Conservation (phyloP, 1,140 invertebrate genomes). For the Euura saliciscinereae region DNA sequence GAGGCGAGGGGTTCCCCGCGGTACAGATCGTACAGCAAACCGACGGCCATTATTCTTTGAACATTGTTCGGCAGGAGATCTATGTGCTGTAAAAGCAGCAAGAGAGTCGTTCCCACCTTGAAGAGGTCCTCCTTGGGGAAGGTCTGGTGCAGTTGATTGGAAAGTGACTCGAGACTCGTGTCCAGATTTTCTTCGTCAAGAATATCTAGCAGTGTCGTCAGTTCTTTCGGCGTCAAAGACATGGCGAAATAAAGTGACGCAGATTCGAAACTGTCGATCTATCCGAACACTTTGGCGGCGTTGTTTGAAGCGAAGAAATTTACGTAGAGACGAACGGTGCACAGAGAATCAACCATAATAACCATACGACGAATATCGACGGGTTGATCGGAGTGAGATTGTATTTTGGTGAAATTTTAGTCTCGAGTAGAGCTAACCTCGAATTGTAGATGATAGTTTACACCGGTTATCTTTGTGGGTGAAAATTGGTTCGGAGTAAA, state of each 20-base stretch:
- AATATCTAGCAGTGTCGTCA: conserved; percentile 61
- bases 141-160: conserved; percentile 73
- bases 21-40: conserved; percentile 78
- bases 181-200: conserved; percentile 71
- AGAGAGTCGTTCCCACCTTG: conserved; percentile 70
- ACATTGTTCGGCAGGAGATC: conserved; percentile 71
- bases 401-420: too few relatives aligned
- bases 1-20: conserved; percentile 69
- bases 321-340: too few relatives aligned
- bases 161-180: conserved; percentile 68
- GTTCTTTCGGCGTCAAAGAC: conserved; percentile 44
- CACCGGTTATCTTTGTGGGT: too few relatives aligned
- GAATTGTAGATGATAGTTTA: too few relatives aligned
- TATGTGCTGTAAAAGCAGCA: conserved; percentile 73
- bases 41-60: conserved; percentile 72
- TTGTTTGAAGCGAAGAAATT: background rate
- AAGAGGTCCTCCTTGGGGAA: conserved; percentile 80
- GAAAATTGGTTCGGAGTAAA: too few relatives aligned
- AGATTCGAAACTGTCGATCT: background rate
- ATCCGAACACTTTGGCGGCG: background rate
- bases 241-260: conserved; percentile 27
- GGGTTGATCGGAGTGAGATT: too few relatives aligned
- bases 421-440: too few relatives aligned
- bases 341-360: too few relatives aligned
- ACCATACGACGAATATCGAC: too few relatives aligned